Evolutionary conservation across 2,113 vertebrate genomes (phyloP).

Genomic region (Silurus meridionalis): DNA sequence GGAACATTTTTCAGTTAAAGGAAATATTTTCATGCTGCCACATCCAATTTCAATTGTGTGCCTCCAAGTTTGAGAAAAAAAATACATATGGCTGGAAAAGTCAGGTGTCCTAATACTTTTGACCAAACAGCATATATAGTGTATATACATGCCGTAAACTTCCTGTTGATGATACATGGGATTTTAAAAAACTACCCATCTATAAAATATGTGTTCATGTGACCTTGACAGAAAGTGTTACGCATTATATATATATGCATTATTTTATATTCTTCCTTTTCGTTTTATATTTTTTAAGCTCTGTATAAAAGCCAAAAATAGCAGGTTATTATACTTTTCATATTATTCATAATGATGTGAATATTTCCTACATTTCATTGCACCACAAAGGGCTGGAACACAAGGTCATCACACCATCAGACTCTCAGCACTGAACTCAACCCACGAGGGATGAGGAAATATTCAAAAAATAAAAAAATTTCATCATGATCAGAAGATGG

Average conservation of each 20-base stretch:
- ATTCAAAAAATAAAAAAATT: background rate
- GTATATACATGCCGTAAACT: too few relatives aligned
- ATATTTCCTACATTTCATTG: background rate
- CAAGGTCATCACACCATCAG: background rate
- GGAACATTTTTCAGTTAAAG: too few relatives aligned
- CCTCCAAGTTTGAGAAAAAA: too few relatives aligned
- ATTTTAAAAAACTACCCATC: too few relatives aligned
- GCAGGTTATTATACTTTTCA: background rate
- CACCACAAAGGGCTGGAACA: background rate
- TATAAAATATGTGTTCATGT: background rate
- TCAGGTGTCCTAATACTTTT: too few relatives aligned
- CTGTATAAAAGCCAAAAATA: background rate
- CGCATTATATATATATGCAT: too few relatives aligned
- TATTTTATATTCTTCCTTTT: background rate
- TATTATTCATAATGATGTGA: background rate
- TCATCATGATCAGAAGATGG: background rate
- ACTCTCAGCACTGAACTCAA: background rate
- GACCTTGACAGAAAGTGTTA: background rate
- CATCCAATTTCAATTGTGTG: too few relatives aligned
- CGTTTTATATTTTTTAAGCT: background rate
- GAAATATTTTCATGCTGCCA: too few relatives aligned
- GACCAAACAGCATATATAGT: too few relatives aligned
- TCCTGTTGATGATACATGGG: too few relatives aligned
- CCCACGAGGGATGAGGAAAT: background rate
- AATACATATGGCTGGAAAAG: too few relatives aligned